phyloP scores from a whole-genome alignment of 2,888 invertebrate genomes.

The Cephus spinipes region DNA sequence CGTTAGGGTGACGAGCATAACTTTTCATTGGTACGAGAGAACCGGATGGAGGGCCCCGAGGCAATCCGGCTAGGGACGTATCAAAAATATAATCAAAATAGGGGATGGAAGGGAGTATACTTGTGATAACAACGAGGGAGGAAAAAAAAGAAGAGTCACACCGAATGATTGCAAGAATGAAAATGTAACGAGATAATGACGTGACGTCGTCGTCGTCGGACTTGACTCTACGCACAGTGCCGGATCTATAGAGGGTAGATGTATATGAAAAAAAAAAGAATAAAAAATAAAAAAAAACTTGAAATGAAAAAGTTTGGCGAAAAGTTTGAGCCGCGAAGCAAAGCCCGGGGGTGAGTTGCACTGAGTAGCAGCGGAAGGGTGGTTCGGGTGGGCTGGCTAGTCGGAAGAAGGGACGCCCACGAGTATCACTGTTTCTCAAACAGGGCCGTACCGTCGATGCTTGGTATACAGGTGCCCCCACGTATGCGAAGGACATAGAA shows the following conservation, averaged over 20 bases:
- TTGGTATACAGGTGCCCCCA: neutral
- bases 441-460: neutral
- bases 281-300: conserved; percentile 22
- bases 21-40: neutral
- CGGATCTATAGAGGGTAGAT: neutral
- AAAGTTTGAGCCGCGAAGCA: conserved; percentile 13
- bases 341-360: neutral
- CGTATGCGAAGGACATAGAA: neutral
- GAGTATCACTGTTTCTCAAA: neutral
- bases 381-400: neutral
- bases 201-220: neutral
- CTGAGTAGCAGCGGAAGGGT: neutral
- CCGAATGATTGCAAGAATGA: neutral
- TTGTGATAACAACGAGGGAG: neutral
- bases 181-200: neutral
- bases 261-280: neutral
- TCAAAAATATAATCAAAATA: neutral
- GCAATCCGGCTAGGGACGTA: neutral
- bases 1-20: neutral
- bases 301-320: conserved; percentile 34
- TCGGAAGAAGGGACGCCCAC: neutral
- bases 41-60: neutral
- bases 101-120: neutral
- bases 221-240: neutral
- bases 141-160: neutral